These are phyloP conservation scores for Eulemur albifrons DNA, from an alignment of 2,797 vertebrate species.

Conservation along the genomic window DNA sequence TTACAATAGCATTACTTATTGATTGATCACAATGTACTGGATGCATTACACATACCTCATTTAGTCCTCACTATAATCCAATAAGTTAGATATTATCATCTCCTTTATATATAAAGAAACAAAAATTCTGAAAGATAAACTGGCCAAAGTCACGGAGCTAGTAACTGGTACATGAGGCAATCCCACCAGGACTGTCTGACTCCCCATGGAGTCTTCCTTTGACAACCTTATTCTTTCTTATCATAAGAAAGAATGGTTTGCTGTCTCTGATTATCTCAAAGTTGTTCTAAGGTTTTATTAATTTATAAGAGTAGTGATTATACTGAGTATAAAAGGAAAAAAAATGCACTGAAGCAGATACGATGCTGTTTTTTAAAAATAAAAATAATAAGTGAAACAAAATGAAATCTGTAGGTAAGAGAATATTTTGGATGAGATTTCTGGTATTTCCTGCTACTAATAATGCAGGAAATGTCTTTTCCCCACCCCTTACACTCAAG, in stretches of 20 bases:
- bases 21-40: background rate
- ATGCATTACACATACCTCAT: background rate
- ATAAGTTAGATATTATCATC: background rate
- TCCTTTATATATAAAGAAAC: background rate
- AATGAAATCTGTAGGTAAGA: constrained; percentile 30
- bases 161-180: background rate
- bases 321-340: background rate
- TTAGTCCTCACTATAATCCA: background rate
- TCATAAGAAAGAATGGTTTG: background rate
- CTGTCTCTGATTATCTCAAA: background rate
- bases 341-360: background rate
- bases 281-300: background rate
- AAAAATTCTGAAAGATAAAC: background rate
- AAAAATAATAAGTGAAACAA: constrained; percentile 42
- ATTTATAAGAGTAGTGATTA: background rate
- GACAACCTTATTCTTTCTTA: background rate
- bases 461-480: constrained; percentile 56
- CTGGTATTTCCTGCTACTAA: constrained; percentile 72
- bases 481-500: background rate
- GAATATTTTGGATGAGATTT: constrained; percentile 55
- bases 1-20: background rate
- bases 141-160: background rate
- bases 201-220: background rate
- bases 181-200: background rate
- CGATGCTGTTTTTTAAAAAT: background rate